phyloP scores from a whole-genome alignment of 2,797 vertebrate species.

The Eulemur albifrons region DNA sequence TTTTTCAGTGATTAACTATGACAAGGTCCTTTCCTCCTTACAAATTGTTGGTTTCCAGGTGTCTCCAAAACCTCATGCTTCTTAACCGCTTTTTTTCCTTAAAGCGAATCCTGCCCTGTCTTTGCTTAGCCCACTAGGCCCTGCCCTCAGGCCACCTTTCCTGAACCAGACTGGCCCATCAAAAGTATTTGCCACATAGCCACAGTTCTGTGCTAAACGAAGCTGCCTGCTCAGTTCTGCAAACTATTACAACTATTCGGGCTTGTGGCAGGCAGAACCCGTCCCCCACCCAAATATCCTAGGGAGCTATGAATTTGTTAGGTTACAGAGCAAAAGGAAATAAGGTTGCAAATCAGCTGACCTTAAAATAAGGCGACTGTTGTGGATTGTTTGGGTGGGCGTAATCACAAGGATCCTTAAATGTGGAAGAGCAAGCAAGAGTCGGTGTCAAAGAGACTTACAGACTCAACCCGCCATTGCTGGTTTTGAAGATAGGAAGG shows the following conservation, averaged over 20 bases:
- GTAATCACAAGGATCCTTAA: background rate
- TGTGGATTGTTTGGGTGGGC: background rate
- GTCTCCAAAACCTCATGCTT: background rate
- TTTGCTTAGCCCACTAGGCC: background rate
- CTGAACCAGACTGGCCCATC: background rate
- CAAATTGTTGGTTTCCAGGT: background rate
- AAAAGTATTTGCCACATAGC: background rate
- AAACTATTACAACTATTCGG: background rate
- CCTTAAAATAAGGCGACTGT: background rate
- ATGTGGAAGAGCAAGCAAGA: background rate
- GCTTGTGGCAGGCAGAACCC: background rate
- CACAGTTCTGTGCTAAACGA: background rate
- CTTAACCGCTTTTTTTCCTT: background rate
- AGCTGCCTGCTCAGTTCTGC: background rate
- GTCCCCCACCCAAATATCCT: accelerated
- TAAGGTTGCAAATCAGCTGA: background rate
- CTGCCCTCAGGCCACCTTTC: background rate
- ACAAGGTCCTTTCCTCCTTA: background rate
- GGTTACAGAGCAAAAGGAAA: background rate
- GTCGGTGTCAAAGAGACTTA: background rate
- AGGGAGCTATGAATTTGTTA: background rate
- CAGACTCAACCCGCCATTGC: background rate
- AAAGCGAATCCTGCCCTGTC: background rate
- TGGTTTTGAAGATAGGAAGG: background rate
- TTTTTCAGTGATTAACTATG: background rate